Base-by-base conservation (phyloP, 2,888 invertebrate species). In the Rhamphomyia laevipes region DNA sequence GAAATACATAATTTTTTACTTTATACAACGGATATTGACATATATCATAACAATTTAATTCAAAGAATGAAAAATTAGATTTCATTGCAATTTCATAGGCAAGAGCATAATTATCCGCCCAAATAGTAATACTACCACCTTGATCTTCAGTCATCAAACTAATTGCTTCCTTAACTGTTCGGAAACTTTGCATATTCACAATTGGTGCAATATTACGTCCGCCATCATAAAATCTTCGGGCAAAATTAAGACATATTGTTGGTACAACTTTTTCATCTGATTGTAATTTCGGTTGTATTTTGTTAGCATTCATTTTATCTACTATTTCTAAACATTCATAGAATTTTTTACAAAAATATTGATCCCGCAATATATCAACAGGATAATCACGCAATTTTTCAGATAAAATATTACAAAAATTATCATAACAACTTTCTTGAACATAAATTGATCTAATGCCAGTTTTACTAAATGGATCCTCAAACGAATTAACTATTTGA, bases 351-450 rank as follows among this genome's bases (percentile, higher is more conserved):
- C 15, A 3, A 31, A 43, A 43, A 17, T 12, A 13, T 31, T 4
- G 7, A 21, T 45, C 44, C 13, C 35, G 13, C 4, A 45, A 21
- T 21, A 45, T 3, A 12, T 45, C 35, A 10, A n/a, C 21, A 6
- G 44, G 13, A 21, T 35, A 45, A 13, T 15, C 2, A n/a, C 21
- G n/a, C n/a, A 45, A 15, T 35, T 45, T 35, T n/a, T 17, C 5
- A 4, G 9, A 11, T 21, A 45, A 35, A 3, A 21, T 35, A 13
- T 17, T 2, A 12, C 7, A 12, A 11, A 45, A 45, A 35, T 33
- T 18, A n/a, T 45, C 30, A 13, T 6, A 35, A 35, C 44, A 45
- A 45, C 35, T 45, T 35, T 45, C 44, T 45, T 45, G 44, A 13
- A 45, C 21, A 21, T 45, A 45, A 21, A 45, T 35, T 11, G 17